Conservation (phyloP, 2,888 invertebrate species). For the Balanococcus diminutus region DNA sequence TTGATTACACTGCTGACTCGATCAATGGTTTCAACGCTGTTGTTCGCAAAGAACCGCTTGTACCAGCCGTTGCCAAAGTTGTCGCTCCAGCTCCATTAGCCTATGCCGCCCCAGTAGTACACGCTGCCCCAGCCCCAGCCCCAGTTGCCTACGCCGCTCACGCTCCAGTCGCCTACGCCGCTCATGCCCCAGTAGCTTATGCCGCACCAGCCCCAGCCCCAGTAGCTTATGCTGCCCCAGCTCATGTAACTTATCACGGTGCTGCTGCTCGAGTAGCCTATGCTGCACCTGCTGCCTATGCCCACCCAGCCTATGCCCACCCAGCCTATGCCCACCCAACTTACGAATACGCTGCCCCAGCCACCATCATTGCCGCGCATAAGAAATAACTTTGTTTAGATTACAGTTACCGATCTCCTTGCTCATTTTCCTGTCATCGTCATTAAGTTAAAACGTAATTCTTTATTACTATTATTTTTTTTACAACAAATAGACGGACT, state of each 20-base stretch:
- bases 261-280: background rate
- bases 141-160: background rate
- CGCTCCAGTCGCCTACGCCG: slow-evolving; percentile 31
- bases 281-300: slow-evolving; percentile 8
- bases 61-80: slow-evolving; percentile 6
- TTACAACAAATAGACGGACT: background rate
- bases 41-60: slow-evolving; percentile 59
- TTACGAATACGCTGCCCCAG: slow-evolving; percentile 40
- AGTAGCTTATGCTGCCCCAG: slow-evolving; percentile 33
- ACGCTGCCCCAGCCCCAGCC: slow-evolving; percentile 21
- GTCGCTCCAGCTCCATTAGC: slow-evolving; percentile 32
- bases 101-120: slow-evolving; percentile 10
- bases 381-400: background rate
- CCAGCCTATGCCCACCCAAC: background rate
- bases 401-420: slow-evolving; percentile 53
- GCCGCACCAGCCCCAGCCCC: slow-evolving; percentile 36
- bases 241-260: background rate
- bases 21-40: slow-evolving; percentile 60
- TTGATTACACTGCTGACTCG: slow-evolving; percentile 59
- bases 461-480: background rate
- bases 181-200: slow-evolving; percentile 33
- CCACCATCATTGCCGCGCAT: slow-evolving; percentile 21
- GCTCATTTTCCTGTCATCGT: slow-evolving; percentile 47
- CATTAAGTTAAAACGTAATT: slow-evolving; percentile 37
- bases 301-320: background rate